Evolutionary conservation across 2,797 vertebrate genomes (phyloP).

Genomic region (Typhlichthys eigenmanni): DNA sequence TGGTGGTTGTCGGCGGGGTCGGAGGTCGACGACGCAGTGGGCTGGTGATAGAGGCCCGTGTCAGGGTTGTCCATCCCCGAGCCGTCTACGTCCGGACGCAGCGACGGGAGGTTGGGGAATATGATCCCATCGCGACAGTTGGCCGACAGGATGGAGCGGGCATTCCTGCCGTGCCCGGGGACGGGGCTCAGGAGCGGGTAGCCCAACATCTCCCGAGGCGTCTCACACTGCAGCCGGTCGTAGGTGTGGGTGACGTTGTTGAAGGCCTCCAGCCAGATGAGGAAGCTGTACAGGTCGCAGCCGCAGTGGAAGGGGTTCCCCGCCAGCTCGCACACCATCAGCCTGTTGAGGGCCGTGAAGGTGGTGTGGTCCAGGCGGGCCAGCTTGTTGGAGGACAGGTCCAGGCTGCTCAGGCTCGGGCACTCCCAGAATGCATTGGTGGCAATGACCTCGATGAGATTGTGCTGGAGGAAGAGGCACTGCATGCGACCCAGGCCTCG

Average conservation of each 20-base stretch:
- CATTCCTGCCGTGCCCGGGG: constrained; percentile 85
- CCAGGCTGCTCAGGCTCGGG: constrained; percentile 94
- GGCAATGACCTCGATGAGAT: constrained; percentile 93
- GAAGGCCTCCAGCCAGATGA: constrained; percentile 92
- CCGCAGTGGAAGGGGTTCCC: constrained; percentile 97
- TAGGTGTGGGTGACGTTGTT: constrained; percentile 98
- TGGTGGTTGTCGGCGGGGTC: constrained; percentile 79
- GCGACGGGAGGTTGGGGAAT: constrained; percentile 87
- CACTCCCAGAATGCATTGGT: constrained; percentile 94
- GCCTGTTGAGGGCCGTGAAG: constrained; percentile 86
- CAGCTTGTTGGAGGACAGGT: constrained; percentile 96
- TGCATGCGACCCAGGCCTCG: constrained; percentile 92
- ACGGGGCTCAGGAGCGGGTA: constrained; percentile 88
- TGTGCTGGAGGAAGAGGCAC: constrained; percentile 97
- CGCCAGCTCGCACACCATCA: constrained; percentile 96
- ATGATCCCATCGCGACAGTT: constrained; percentile 91
- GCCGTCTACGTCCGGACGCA: constrained; percentile 85
- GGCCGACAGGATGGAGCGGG: constrained; percentile 90
- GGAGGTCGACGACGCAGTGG: constrained; percentile 82
- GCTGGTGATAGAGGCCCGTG: constrained; percentile 80
- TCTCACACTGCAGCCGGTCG: constrained; percentile 96
- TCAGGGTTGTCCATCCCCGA: constrained; percentile 86
- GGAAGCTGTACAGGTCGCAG: constrained; percentile 94
- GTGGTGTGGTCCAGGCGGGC: constrained; percentile 90
- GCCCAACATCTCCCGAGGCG: constrained; percentile 89